Conservation (phyloP, 2,888 invertebrate species). For the Plebejus anna region DNA sequence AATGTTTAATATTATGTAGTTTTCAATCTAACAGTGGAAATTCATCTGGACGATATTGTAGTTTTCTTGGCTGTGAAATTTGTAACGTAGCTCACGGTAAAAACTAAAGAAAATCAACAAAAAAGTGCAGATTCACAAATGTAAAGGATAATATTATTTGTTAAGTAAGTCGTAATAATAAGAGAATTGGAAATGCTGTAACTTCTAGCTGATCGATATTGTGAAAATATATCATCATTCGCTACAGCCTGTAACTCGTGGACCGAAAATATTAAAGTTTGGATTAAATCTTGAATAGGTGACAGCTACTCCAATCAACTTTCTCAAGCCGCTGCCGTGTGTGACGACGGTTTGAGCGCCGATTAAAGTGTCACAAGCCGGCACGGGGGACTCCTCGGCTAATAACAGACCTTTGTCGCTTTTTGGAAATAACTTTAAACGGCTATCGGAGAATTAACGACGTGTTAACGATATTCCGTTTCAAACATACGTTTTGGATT, state of each 20-base stretch:
- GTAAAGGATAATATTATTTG: not conserved
- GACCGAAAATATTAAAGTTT: constrained; percentile 32
- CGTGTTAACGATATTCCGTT: constrained; percentile 12
- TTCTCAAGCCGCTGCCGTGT: constrained; percentile 62
- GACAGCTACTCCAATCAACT: constrained; percentile 75
- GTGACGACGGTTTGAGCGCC: constrained; percentile 68
- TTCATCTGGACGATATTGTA: not conserved
- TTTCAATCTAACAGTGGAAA: not conserved
- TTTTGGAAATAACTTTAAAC: constrained; percentile 24
- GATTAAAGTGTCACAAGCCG: constrained; percentile 68
- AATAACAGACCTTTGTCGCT: constrained; percentile 42
- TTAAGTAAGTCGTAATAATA: too few species aligned
- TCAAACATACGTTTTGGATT: not conserved
- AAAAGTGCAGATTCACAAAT: not conserved
- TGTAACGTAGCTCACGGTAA: not conserved
- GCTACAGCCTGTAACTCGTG: constrained; percentile 1
- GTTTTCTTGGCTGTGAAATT: not conserved
- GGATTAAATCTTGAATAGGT: constrained; percentile 70
- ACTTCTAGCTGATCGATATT: not conserved
- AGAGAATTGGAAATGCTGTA: too few species aligned
- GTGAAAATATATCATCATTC: not conserved
- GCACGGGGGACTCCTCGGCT: constrained; percentile 44
- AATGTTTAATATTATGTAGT: not conserved
- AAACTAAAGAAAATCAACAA: not conserved
- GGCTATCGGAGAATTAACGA: constrained; percentile 3